phyloP scores from a whole-genome alignment of 2,113 vertebrate species.

The Cheilinus undulatus region DNA sequence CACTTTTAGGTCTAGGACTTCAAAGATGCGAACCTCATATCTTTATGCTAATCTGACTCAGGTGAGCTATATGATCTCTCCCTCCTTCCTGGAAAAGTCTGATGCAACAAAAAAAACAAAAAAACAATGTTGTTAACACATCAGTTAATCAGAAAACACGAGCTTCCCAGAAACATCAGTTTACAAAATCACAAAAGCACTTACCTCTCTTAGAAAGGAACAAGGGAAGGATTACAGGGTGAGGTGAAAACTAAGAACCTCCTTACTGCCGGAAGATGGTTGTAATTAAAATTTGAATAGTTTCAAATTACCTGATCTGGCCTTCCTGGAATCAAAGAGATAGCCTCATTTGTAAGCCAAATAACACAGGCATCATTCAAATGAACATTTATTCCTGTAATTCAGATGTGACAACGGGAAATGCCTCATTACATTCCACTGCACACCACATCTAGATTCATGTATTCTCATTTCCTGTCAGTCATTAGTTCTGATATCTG shows the following conservation, averaged over 20 bases:
- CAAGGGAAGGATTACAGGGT: neutral
- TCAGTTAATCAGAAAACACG: constrained; percentile 59
- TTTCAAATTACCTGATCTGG: constrained; percentile 3
- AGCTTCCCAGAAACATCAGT: constrained; percentile 64
- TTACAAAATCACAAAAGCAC: constrained; percentile 31
- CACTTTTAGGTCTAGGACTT: constrained; percentile 43
- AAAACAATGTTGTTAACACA: constrained; percentile 31
- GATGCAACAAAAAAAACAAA: constrained; percentile 44
- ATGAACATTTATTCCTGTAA: constrained; percentile 61
- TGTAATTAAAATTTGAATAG: neutral
- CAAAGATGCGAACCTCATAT: constrained; percentile 46
- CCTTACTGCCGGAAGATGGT: neutral
- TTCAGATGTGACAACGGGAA: constrained; percentile 52
- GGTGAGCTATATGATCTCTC: constrained; percentile 51
- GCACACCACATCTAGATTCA: neutral
- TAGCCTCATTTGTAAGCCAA: constrained; percentile 54
- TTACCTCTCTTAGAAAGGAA: constrained; percentile 11
- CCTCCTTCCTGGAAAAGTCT: constrained; percentile 73
- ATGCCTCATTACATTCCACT: constrained; percentile 27
- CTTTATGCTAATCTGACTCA: constrained; percentile 69
- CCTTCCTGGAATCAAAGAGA: constrained; percentile 52
- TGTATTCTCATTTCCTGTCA: constrained; percentile 28
- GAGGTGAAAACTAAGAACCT: too few relatives aligned
- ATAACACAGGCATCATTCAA: constrained; percentile 49
- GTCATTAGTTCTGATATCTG: constrained; percentile 9